Conservation (phyloP, 2,888 invertebrate genomes). For the Caenorhabditis uteleia region DNA sequence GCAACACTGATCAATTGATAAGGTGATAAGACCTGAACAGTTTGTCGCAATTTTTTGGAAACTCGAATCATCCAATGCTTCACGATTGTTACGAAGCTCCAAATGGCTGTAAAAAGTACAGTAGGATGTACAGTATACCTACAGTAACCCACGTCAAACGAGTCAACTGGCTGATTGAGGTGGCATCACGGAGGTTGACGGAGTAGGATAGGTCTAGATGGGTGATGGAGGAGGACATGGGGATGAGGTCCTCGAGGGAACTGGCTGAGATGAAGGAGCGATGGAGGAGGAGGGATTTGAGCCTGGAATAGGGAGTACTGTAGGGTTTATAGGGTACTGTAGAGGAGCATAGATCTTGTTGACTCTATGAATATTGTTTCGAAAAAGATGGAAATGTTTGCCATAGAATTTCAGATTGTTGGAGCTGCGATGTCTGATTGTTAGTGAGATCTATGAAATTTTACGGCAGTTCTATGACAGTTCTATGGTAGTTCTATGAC, state of each 20-base stretch:
- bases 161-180: constrained; percentile 13
- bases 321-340: too few species aligned
- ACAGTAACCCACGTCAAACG: constrained; percentile 14
- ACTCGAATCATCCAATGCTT: constrained; percentile 17
- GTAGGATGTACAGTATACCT: neutral
- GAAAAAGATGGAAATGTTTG: too few species aligned
- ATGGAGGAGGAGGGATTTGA: constrained; percentile 23
- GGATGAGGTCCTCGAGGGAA: constrained; percentile 15
- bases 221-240: constrained; percentile 18
- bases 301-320: constrained; percentile 1
- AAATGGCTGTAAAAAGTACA: constrained; percentile 5
- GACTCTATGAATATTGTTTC: too few species aligned
- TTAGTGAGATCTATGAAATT: too few species aligned
- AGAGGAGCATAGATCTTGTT: too few species aligned
- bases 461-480: too few species aligned
- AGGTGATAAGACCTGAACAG: constrained; percentile 12
- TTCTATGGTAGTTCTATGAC: too few species aligned
- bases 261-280: constrained; percentile 28
- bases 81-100: constrained; percentile 22
- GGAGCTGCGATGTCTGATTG: too few species aligned
- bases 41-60: constrained; percentile 8
- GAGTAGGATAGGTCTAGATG: constrained; percentile 34
- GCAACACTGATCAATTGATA: constrained; percentile 16
- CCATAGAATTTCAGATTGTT: too few species aligned
- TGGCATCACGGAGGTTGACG: constrained; percentile 18